Percentiles rank a stretch among this genome's conserved stretches.
Conservation (phyloP, 2,797 vertebrate species). For the Rhincodon typus region DNA sequence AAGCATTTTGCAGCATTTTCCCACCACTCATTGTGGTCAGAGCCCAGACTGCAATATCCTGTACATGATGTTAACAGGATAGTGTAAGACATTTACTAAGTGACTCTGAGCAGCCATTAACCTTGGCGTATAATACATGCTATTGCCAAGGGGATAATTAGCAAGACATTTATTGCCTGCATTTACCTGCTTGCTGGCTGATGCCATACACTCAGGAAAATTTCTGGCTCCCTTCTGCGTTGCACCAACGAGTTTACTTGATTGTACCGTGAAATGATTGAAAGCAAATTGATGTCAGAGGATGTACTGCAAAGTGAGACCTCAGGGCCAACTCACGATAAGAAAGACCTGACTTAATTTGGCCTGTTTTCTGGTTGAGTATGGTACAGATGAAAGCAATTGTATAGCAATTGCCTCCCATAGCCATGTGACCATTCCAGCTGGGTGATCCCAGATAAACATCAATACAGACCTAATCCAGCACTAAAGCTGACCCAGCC, state of each 20-base stretch:
- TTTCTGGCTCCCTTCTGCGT: background rate
- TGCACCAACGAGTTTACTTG: background rate
- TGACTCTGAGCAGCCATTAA: background rate
- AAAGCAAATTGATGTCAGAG: background rate
- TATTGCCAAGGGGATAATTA: conserved; percentile 2
- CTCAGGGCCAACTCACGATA: background rate
- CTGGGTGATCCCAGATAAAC: background rate
- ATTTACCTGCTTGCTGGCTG: background rate
- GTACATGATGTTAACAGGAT: background rate
- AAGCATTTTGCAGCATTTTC: background rate
- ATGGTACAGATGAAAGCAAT: background rate
- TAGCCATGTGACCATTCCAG: background rate
- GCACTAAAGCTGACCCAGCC: background rate
- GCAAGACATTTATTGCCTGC: background rate
- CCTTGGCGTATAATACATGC: background rate
- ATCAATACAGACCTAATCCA: background rate
- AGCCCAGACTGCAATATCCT: background rate
- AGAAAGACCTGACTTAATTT: background rate
- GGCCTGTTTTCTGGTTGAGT: background rate
- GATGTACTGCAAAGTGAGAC: background rate
- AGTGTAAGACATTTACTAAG: background rate
- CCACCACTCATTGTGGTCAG: background rate
- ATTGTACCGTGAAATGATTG: background rate
- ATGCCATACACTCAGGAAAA: background rate
- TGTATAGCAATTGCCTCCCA: background rate